These are phyloP conservation scores for Caenorhabditis sp. DNA, from an alignment of 2,888 invertebrate genomes.

Conservation along the genomic window DNA sequence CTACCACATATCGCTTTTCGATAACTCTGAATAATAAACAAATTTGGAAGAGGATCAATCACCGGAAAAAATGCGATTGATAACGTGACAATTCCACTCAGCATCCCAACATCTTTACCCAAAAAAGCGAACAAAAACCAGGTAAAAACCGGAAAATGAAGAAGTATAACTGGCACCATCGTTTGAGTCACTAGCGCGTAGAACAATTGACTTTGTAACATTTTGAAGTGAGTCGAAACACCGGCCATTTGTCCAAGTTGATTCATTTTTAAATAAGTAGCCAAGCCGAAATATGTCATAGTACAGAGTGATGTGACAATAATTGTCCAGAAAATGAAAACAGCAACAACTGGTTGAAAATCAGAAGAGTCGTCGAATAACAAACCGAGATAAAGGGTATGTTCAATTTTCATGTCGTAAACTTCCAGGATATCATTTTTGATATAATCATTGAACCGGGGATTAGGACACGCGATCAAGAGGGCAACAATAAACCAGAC, in stretches of 20 bases:
- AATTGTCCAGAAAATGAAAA: neutral
- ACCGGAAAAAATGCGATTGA: neutral
- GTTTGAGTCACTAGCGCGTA: neutral
- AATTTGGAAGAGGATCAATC: neutral
- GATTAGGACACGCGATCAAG: no score
- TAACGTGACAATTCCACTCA: neutral
- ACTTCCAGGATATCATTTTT: no score
- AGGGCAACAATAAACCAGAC: no score
- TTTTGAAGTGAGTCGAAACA: neutral
- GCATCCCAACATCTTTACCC: constrained; percentile 2
- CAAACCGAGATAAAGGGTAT: neutral
- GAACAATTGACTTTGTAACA: neutral
- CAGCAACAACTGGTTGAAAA: neutral
- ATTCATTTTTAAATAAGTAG: neutral
- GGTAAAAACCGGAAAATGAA: constrained; percentile 11
- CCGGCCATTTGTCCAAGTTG: neutral
- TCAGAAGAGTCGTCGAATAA: neutral
- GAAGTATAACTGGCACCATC: neutral
- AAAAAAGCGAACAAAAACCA: constrained; percentile 23
- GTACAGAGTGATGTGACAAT: neutral
- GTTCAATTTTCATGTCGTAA: no score
- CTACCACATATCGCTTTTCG: neutral
- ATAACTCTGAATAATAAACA: neutral
- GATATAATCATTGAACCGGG: no score
- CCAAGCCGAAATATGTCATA: neutral